Percentiles rank a stretch among this genome's conserved stretches.
phyloP scores from a whole-genome alignment of 2,888 invertebrate species.

The Oscheius sp. region DNA sequence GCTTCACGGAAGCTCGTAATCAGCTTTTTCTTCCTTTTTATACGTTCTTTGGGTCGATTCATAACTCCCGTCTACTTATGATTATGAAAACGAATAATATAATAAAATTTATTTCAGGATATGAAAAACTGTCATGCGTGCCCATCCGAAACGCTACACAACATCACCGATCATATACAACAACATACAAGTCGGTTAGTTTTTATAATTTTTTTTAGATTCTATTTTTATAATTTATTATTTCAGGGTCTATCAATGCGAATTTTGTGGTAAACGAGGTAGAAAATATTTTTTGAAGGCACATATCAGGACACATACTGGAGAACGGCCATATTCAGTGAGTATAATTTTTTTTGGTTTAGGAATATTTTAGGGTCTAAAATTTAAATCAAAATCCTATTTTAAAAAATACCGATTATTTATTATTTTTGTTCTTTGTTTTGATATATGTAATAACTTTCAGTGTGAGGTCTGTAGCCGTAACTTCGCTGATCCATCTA shows the following conservation, averaged over 20 bases:
- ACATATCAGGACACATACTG: slow-evolving; percentile 59
- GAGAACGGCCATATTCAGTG: slow-evolving; percentile 56
- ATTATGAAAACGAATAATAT: no score
- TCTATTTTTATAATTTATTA: neutral
- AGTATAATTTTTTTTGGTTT: no score
- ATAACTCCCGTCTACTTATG: no score
- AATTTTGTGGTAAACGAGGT: slow-evolving; percentile 61
- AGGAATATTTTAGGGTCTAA: no score
- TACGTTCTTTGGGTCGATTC: no score
- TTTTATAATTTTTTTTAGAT: neutral
- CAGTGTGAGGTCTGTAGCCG: slow-evolving; percentile 59
- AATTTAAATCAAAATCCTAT: no score
- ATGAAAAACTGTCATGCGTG: slow-evolving; percentile 50
- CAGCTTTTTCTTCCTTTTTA: neutral
- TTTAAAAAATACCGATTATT: no score
- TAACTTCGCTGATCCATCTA: slow-evolving; percentile 60
- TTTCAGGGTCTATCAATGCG: slow-evolving; percentile 57
- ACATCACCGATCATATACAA: slow-evolving; percentile 49
- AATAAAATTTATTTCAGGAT: slow-evolving; percentile 17
- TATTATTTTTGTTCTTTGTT: no score
- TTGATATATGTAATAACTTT: slow-evolving; percentile 30
- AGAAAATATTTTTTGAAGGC: slow-evolving; percentile 55
- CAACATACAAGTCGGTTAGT: slow-evolving; percentile 49
- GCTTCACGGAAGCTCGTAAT: no score
- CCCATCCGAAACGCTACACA: slow-evolving; percentile 45